These are phyloP conservation scores for Empidonax traillii DNA, from an alignment of 2,113 vertebrate genomes.

Conservation along the genomic window DNA sequence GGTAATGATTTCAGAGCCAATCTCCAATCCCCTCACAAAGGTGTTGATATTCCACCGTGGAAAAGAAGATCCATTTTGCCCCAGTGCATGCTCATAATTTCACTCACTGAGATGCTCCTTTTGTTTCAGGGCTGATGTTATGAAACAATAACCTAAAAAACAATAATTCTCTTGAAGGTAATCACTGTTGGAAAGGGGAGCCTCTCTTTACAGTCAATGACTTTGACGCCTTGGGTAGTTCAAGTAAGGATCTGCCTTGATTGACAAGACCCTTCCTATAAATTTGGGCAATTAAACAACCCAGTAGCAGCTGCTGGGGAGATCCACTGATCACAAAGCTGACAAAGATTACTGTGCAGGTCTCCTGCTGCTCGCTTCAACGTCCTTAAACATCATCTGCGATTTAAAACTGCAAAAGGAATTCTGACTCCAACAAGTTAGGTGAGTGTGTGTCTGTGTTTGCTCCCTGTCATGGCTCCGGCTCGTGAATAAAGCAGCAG, in stretches of 20 bases:
- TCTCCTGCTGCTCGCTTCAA: not conserved
- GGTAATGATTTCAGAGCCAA: not conserved
- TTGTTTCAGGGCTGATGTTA: constrained; percentile 60
- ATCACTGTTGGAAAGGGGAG: constrained; percentile 62
- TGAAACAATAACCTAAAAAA: constrained; percentile 51
- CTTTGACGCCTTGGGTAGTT: constrained; percentile 71
- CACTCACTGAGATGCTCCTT: constrained; percentile 50
- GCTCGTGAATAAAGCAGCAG: not conserved
- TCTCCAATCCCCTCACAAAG: not conserved
- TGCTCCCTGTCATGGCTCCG: not conserved
- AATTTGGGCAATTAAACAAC: constrained; percentile 66
- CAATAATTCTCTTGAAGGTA: constrained; percentile 12
- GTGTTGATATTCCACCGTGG: not conserved
- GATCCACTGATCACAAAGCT: constrained; percentile 9
- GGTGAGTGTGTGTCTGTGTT: constrained; percentile 62
- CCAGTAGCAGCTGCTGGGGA: constrained; percentile 29
- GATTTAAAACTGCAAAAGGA: constrained; percentile 1
- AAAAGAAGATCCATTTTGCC: constrained; percentile 45
- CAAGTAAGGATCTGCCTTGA: constrained; percentile 77
- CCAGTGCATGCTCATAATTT: constrained; percentile 42
- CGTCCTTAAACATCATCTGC: constrained; percentile 9
- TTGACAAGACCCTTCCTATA: constrained; percentile 74
- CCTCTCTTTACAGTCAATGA: constrained; percentile 44
- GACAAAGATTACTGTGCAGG: not conserved
- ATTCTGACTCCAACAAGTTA: not conserved